These are phyloP conservation scores for Aleiodes testaceus DNA, from an alignment of 2,888 invertebrate species.

Conservation along the genomic window DNA sequence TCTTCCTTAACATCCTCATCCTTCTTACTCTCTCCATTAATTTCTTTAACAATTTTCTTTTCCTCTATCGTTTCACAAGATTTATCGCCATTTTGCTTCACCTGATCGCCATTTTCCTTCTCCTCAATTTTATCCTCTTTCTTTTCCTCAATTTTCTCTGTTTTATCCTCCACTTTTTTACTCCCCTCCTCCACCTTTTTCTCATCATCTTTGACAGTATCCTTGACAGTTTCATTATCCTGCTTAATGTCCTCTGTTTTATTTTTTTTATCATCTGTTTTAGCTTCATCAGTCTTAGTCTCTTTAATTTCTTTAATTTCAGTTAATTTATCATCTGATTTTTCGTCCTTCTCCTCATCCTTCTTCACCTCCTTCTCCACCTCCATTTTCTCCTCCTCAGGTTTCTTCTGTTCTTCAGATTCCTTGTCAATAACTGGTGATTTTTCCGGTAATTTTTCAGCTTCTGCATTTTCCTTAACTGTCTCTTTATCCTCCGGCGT, in stretches of 20 bases:
- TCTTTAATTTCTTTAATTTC: constrained; percentile 34
- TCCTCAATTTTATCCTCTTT: constrained; percentile 43
- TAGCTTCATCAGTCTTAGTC: constrained; percentile 43
- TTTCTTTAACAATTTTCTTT: constrained; percentile 42
- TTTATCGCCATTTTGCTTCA: constrained; percentile 51
- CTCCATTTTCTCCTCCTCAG: constrained; percentile 46
- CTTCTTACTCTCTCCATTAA: constrained; percentile 28
- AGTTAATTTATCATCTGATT: constrained; percentile 34
- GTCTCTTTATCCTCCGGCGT: constrained; percentile 47
- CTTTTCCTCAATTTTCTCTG: constrained; percentile 41
- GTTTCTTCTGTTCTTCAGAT: constrained; percentile 44
- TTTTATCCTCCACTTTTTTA: constrained; percentile 33
- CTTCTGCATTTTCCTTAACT: constrained; percentile 55
- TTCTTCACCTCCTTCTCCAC: constrained; percentile 55
- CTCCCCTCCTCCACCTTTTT: constrained; percentile 49
- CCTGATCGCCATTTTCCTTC: constrained; percentile 51
- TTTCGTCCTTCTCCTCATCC: constrained; percentile 42
- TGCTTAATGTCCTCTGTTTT: constrained; percentile 47
- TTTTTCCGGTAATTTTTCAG: constrained; percentile 63
- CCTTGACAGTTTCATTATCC: constrained; percentile 43
- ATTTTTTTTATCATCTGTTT: constrained; percentile 22
- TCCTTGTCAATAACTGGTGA: constrained; percentile 62
- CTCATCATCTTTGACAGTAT: constrained; percentile 56
- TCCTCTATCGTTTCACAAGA: constrained; percentile 50
- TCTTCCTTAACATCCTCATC: constrained; percentile 45